A percentile compares a stretch with the other conserved stretches of the same genome.
These are phyloP conservation scores for Monomorium pharaonis DNA, from an alignment of 1,140 invertebrate species.

Conservation along the genomic window DNA sequence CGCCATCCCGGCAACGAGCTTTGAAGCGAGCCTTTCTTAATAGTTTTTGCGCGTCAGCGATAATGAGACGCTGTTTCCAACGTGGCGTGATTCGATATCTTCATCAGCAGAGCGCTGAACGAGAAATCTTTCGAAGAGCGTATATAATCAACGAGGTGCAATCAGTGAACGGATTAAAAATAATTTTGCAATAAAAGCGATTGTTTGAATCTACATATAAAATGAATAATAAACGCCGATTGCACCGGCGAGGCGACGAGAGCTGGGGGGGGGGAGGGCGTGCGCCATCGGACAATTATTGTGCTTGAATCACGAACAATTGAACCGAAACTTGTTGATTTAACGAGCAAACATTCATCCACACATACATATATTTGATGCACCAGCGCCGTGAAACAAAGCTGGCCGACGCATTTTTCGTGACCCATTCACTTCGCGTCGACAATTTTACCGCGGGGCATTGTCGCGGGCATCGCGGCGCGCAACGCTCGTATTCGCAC, in stretches of 20 bases:
- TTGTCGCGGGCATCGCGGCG: neutral
- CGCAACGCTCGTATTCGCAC: neutral
- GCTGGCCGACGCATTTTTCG: conserved; percentile 12
- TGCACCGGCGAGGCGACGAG: neutral
- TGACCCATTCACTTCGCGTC: conserved; percentile 18
- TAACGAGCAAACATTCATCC: conserved; percentile 62
- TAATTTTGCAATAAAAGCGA: conserved; percentile 64
- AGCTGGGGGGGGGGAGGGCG: neutral
- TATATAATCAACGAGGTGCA: conserved; percentile 23
- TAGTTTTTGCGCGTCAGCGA: conserved; percentile 29
- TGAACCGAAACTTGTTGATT: conserved; percentile 65
- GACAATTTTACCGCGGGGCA: conserved; percentile 8
- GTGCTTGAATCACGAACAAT: conserved; percentile 59
- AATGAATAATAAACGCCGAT: conserved; percentile 64
- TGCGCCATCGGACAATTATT: conserved; percentile 55
- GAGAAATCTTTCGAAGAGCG: neutral
- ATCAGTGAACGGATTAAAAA: conserved; percentile 54
- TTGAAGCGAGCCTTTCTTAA: conserved; percentile 25
- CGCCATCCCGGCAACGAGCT: neutral
- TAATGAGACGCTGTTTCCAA: conserved; percentile 28
- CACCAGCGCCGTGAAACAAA: conserved; percentile 8
- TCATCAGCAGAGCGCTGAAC: neutral
- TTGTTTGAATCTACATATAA: conserved; percentile 23
- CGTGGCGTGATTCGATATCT: conserved; percentile 32
- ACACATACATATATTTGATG: conserved; percentile 27